Conservation (phyloP, 2,888 invertebrate species). For the Coenonympha glycerion region DNA sequence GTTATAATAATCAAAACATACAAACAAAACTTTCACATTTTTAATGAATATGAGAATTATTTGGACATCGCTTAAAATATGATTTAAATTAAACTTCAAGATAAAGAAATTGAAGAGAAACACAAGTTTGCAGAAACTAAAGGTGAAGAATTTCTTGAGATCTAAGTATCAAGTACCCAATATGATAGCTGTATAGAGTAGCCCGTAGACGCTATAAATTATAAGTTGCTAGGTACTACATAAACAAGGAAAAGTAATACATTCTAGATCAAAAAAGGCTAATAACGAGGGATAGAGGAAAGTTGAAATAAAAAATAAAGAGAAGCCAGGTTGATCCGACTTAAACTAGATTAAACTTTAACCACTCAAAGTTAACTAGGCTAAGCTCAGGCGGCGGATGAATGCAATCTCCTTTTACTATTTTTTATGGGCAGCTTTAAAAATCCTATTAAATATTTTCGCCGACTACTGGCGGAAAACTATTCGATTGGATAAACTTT, state of each 20-base stretch:
- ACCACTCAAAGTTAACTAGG: constrained; percentile 47
- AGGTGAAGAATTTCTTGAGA: too few relatives aligned
- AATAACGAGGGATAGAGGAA: constrained; percentile 28
- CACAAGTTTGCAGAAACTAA: too few relatives aligned
- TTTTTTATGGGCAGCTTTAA: constrained; percentile 32
- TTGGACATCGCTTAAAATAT: too few relatives aligned
- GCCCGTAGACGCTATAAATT: neutral
- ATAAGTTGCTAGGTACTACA: neutral
- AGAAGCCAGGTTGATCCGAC: constrained; percentile 47
- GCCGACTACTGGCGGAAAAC: constrained; percentile 26
- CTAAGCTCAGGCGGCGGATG: constrained; percentile 37
- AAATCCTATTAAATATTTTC: constrained; percentile 49
- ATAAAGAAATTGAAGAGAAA: too few relatives aligned
- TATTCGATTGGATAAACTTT: constrained; percentile 25
- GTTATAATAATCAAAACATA: too few relatives aligned
- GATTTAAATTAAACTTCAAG: too few relatives aligned
- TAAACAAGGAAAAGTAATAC: constrained; percentile 9
- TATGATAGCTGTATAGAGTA: too few relatives aligned
- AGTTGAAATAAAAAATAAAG: constrained; percentile 49
- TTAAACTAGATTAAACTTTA: constrained; percentile 53
- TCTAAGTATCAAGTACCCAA: too few relatives aligned
- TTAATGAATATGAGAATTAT: too few relatives aligned
- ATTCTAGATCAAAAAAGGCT: constrained; percentile 20
- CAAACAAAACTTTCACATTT: too few relatives aligned
- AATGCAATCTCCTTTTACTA: constrained; percentile 28